These are phyloP conservation scores for Metellina segmentata DNA, from an alignment of 2,888 invertebrate species.

Conservation along the genomic window DNA sequence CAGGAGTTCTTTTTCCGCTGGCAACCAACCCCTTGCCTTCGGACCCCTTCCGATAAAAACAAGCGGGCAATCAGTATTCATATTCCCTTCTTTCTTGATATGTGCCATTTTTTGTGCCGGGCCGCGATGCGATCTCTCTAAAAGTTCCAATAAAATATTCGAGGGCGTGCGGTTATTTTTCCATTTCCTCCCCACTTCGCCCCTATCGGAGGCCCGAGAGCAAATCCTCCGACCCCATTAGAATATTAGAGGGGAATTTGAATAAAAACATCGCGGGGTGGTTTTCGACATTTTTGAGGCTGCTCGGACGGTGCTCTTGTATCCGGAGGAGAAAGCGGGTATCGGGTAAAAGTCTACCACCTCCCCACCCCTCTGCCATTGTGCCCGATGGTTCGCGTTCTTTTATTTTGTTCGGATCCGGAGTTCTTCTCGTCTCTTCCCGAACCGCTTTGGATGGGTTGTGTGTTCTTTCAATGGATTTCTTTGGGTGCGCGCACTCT, in stretches of 20 bases:
- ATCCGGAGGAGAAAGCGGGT: constrained; percentile 5
- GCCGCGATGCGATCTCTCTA: constrained; percentile 48
- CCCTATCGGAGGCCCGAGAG: constrained; percentile 9
- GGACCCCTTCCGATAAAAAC: constrained; percentile 69
- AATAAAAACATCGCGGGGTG: constrained; percentile 70
- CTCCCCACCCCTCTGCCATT: constrained; percentile 30
- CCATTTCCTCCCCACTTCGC: constrained; percentile 33
- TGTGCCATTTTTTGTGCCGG: constrained; percentile 62
- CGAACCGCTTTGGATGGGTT: constrained; percentile 25
- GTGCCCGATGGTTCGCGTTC: constrained; percentile 20
- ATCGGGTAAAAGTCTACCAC: constrained; percentile 26
- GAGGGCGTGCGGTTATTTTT: constrained; percentile 63
- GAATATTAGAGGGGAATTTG: constrained; percentile 75
- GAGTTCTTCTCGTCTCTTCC: neutral
- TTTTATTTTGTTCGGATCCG: neutral
- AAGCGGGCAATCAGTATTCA: constrained; percentile 75
- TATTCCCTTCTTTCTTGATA: constrained; percentile 69
- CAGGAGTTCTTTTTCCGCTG: constrained; percentile 23
- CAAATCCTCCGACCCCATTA: constrained; percentile 74
- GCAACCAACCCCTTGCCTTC: constrained; percentile 37
- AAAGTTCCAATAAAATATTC: constrained; percentile 73
- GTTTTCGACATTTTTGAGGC: constrained; percentile 71
- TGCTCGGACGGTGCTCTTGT: neutral
- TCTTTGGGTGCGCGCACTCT: neutral
- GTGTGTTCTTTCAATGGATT: neutral